Conservation (phyloP, 2,888 invertebrate genomes). For the Melinaea marsaeus region DNA sequence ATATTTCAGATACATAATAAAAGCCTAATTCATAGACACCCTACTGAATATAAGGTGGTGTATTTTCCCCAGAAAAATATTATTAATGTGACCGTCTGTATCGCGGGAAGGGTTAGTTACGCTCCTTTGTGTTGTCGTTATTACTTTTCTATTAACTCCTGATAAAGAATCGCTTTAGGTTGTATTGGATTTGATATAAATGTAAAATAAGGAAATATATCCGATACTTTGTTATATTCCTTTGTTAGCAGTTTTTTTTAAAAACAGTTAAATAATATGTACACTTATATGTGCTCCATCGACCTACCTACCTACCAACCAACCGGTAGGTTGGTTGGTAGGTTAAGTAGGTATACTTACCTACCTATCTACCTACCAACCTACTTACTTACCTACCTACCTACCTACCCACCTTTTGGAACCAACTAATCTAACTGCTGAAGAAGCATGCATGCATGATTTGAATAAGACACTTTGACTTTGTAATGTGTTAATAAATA, state of each 20-base stretch:
- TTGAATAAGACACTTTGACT: too few species aligned
- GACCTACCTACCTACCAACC: too few species aligned
- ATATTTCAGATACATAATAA: too few species aligned
- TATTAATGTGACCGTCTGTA: slow-evolving; percentile 36
- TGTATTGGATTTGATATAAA: slow-evolving; percentile 6
- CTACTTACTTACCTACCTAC: too few species aligned
- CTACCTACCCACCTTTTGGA: too few species aligned
- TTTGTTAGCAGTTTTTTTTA: not conserved
- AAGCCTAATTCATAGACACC: slow-evolving; percentile 18
- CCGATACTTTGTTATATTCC: not conserved
- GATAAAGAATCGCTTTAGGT: slow-evolving; percentile 22
- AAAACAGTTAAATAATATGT: not conserved
- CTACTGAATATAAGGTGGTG: slow-evolving; percentile 31
- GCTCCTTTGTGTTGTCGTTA: slow-evolving; percentile 31
- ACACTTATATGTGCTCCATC: too few species aligned
- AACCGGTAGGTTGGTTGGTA: too few species aligned
- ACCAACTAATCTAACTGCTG: too few species aligned
- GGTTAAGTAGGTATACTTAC: too few species aligned
- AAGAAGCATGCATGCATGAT: too few species aligned
- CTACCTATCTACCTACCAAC: too few species aligned
- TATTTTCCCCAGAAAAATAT: slow-evolving; percentile 37
- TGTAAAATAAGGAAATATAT: not conserved
- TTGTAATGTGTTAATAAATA: too few species aligned
- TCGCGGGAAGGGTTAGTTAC: slow-evolving; percentile 35
- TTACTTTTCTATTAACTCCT: slow-evolving; percentile 33